Evolutionary conservation across 1,140 invertebrate genomes (phyloP).

Genomic region (Drosophila grimshawi): DNA sequence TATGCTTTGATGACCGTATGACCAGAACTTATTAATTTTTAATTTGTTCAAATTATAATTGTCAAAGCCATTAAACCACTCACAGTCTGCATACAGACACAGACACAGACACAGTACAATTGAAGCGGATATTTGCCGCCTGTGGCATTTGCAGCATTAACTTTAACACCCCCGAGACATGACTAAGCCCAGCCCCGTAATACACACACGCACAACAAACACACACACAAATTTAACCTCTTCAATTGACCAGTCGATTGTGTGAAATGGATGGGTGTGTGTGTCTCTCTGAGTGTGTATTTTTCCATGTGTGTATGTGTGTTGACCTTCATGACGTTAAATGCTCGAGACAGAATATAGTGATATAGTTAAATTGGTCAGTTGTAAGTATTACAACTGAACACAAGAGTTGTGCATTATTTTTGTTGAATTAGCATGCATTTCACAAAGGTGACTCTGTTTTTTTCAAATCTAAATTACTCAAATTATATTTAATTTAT

Average conservation of each 20-base stretch:
- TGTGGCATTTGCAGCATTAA: conserved; percentile 65
- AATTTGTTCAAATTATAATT: conserved; percentile 80
- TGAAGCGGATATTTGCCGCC: conserved; percentile 25
- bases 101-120: background rate
- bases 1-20: conserved; percentile 76
- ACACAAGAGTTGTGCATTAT: too few relatives aligned
- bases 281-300: background rate
- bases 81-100: conserved; percentile 12
- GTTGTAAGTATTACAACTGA: conserved; percentile 10
- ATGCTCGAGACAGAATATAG: conserved; percentile 22
- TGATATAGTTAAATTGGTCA: conserved; percentile 22
- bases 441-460: too few relatives aligned
- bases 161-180: conserved; percentile 68
- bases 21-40: conserved; percentile 76
- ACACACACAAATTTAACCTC: conserved; percentile 67
- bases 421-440: too few relatives aligned
- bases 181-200: conserved; percentile 49
- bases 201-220: background rate
- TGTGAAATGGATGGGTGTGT: conserved; percentile 2
- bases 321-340: conserved; percentile 69
- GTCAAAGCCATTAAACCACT: conserved; percentile 43
- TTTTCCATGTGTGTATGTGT: conserved; percentile 30
- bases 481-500: too few relatives aligned
- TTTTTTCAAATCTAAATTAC: too few relatives aligned
- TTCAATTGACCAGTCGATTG: conserved; percentile 66